A percentile compares a stretch with the other conserved stretches of the same genome.
Evolutionary conservation across 1,140 invertebrate species (phyloP).

Genomic region (Vanessa atalanta): DNA sequence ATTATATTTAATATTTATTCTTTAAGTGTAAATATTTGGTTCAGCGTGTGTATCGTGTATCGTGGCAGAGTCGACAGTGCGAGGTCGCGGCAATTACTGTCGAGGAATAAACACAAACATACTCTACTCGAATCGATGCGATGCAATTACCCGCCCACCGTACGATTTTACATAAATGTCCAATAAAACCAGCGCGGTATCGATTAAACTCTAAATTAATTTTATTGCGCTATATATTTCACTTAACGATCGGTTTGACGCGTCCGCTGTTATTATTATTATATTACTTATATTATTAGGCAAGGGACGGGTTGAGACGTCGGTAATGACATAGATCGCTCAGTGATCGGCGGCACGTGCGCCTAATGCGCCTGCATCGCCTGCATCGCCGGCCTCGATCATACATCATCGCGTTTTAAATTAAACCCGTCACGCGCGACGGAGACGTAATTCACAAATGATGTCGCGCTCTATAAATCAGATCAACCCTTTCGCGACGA

Average conservation of each 20-base stretch:
- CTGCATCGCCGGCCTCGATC: slow-evolving; percentile 9
- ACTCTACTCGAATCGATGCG: no score
- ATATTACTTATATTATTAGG: no score
- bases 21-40: background rate
- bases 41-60: background rate
- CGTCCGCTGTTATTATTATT: background rate
- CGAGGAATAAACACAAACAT: no score
- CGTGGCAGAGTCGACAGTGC: background rate
- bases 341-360: slow-evolving; percentile 39
- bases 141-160: background rate
- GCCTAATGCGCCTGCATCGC: slow-evolving; percentile 25
- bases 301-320: slow-evolving; percentile 22
- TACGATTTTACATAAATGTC: slow-evolving; percentile 9
- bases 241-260: slow-evolving; percentile 33
- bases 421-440: slow-evolving; percentile 49
- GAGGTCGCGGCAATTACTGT: background rate
- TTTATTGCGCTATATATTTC: slow-evolving; percentile 32
- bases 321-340: slow-evolving; percentile 14
- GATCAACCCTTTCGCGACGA: slow-evolving; percentile 45
- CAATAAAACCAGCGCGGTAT: slow-evolving; percentile 12
- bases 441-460: slow-evolving; percentile 17
- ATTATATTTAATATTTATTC: background rate
- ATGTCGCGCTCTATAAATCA: slow-evolving; percentile 41
- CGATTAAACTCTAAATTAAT: slow-evolving; percentile 35
- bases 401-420: slow-evolving; percentile 57